Evolutionary conservation across 2,113 vertebrate species (phyloP).

Genomic region (Sula dactylatra): DNA sequence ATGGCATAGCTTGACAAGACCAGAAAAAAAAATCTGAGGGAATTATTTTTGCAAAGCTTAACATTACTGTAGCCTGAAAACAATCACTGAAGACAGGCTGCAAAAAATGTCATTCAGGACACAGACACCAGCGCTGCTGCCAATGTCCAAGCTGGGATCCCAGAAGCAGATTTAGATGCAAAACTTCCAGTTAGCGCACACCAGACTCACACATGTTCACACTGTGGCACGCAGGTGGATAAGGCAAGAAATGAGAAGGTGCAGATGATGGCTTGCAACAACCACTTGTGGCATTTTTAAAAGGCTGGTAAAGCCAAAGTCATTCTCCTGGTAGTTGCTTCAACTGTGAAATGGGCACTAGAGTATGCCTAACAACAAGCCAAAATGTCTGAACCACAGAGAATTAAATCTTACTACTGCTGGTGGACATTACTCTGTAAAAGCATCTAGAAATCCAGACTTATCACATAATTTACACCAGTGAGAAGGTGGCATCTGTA

Average conservation of each 20-base stretch:
- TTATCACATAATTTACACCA: background rate
- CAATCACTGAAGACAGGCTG: background rate
- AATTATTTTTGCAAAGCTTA: background rate
- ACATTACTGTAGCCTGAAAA: background rate
- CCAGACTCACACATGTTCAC: background rate
- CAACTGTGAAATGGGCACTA: background rate
- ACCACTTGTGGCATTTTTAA: background rate
- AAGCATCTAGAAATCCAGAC: background rate
- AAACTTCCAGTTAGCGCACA: background rate
- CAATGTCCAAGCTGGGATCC: background rate
- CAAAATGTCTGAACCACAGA: background rate
- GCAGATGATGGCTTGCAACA: background rate
- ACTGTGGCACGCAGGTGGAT: background rate
- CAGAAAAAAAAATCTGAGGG: background rate
- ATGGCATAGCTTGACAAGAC: background rate
- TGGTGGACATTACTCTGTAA: background rate
- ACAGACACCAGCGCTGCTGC: background rate
- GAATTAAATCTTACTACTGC: background rate
- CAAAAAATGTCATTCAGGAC: background rate
- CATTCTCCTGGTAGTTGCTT: background rate
- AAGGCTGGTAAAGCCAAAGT: background rate
- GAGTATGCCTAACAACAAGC: background rate
- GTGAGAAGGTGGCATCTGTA: background rate
- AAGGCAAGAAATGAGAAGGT: background rate
- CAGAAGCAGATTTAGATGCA: background rate